Percentiles rank a stretch among this genome's conserved stretches.
phyloP scores from a whole-genome alignment of 2,113 vertebrate genomes.

The Corythoichthys intestinalis region DNA sequence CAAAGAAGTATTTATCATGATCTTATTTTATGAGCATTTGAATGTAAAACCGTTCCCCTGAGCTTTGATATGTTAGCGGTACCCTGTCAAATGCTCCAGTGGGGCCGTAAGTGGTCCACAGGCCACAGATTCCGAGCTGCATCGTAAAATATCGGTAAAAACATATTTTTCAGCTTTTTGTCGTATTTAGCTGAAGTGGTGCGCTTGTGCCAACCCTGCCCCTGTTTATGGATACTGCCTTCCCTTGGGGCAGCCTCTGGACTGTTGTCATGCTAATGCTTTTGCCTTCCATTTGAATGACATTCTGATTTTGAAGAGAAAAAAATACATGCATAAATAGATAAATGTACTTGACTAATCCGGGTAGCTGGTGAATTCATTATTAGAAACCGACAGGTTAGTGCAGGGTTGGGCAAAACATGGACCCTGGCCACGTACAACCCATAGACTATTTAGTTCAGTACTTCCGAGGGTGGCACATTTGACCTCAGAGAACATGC shows the following conservation, averaged over 20 bases:
- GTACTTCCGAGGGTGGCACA: too few species aligned
- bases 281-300: constrained; percentile 94
- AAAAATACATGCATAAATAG: constrained; percentile 53
- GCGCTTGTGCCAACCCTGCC: constrained; percentile 28
- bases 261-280: constrained; percentile 98
- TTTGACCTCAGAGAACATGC: too few species aligned
- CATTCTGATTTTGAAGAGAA: constrained; percentile 89
- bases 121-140: neutral
- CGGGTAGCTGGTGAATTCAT: constrained; percentile 53
- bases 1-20: neutral
- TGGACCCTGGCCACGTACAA: neutral
- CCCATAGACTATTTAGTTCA: neutral
- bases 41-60: neutral
- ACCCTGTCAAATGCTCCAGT: neutral
- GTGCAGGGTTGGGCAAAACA: neutral
- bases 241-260: constrained; percentile 69
- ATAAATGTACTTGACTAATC: constrained; percentile 54
- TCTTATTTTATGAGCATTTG: neutral
- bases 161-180: constrained; percentile 1
- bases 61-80: neutral
- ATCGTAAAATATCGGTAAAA: neutral
- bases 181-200: constrained; percentile 27
- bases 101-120: neutral
- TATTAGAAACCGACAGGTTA: constrained; percentile 47
- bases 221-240: constrained; percentile 74